Conservation (phyloP, 2,888 invertebrate species). For the Phytoseiulus persimilis region DNA sequence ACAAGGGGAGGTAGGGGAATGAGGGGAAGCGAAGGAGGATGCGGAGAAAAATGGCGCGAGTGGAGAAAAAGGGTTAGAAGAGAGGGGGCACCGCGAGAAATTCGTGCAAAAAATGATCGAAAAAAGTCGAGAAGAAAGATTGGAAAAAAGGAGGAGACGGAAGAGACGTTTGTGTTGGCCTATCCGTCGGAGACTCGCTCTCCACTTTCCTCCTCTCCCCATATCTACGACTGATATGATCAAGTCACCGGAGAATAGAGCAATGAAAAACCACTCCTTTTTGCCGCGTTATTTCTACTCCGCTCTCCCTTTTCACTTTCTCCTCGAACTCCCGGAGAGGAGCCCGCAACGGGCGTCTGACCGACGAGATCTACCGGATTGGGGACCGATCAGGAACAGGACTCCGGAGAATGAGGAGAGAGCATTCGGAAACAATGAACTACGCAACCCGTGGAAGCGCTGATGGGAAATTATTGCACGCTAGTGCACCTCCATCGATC, state of each 20-base stretch:
- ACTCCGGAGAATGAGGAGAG: too few species aligned
- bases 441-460: too few species aligned
- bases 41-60: not conserved
- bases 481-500: not conserved
- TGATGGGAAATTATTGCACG: not conserved
- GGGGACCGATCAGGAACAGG: too few species aligned
- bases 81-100: not conserved
- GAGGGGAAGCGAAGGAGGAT: not conserved
- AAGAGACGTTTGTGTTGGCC: not conserved
- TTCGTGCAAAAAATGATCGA: not conserved
- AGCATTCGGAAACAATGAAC: too few species aligned
- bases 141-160: not conserved
- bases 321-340: too few species aligned
- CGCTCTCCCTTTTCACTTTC: not conserved
- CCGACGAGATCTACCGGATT: not conserved
- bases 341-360: not conserved
- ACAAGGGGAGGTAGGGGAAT: not conserved
- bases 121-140: not conserved
- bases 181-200: not conserved
- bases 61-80: not conserved
- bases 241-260: not conserved
- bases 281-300: not conserved
- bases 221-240: not conserved
- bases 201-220: not conserved
- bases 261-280: not conserved